Evolutionary conservation across 2,113 vertebrate species (phyloP).

Genomic region (Python bivittatus): DNA sequence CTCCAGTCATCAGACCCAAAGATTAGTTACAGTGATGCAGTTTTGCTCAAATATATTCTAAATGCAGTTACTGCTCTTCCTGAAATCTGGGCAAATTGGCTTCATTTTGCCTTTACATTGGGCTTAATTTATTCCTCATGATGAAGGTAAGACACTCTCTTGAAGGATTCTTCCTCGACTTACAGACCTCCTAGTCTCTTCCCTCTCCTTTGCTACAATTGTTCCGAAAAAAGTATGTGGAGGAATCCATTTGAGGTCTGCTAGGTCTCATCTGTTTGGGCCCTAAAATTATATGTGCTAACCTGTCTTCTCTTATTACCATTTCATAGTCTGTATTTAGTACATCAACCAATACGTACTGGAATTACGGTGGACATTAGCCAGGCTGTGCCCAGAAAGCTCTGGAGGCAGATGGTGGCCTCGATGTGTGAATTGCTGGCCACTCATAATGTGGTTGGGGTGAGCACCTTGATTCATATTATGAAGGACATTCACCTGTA

Average conservation of each 20-base stretch:
- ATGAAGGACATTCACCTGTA: constrained; percentile 91
- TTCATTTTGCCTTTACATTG: not conserved
- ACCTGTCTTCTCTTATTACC: not conserved
- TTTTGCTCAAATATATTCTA: not conserved
- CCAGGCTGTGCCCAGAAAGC: constrained; percentile 90
- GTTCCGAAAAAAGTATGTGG: not conserved
- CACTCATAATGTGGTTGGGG: constrained; percentile 90
- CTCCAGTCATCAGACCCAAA: not conserved
- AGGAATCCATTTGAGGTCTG: not conserved
- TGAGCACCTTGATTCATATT: constrained; percentile 86
- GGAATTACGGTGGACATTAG: constrained; percentile 87
- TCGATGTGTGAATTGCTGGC: constrained; percentile 92
- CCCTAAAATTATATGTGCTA: not conserved
- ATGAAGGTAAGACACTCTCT: not conserved
- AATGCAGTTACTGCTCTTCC: not conserved
- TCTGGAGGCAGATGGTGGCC: constrained; percentile 86
- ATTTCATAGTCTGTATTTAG: not conserved
- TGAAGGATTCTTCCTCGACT: not conserved
- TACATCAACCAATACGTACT: constrained; percentile 71
- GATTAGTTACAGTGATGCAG: not conserved
- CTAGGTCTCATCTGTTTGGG: not conserved
- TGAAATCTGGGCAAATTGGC: rapidly evolving
- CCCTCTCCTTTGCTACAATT: too few species aligned
- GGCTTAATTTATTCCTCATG: not conserved
- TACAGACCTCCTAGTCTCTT: not conserved